Evolutionary conservation across 2,113 vertebrate species (phyloP).

Genomic region (Conger conger): DNA sequence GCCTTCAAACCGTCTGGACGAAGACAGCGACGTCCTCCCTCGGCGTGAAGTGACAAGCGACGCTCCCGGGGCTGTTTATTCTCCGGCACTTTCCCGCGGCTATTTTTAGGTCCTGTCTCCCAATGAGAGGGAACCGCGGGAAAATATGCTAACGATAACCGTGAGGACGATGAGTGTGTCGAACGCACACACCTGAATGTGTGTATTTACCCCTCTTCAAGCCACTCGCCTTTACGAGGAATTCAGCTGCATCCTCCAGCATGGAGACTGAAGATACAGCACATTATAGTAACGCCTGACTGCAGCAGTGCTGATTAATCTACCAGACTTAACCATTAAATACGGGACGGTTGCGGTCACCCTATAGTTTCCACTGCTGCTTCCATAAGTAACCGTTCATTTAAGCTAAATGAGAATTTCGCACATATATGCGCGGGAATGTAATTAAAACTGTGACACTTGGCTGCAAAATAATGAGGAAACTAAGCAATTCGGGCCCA

Average conservation of each 20-base stretch:
- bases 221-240: not conserved
- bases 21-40: not conserved
- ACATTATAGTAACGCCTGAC: not conserved
- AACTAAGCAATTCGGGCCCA: not conserved
- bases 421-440: not conserved
- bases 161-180: too few species aligned
- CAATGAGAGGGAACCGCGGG: not conserved
- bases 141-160: not conserved
- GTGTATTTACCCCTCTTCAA: not conserved
- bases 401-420: not conserved
- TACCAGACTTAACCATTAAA: not conserved
- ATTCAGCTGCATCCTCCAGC: not conserved
- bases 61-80: not conserved
- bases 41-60: not conserved
- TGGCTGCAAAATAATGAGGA: not conserved
- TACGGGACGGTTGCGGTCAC: not conserved
- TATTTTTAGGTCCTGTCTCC: not conserved
- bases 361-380: not conserved
- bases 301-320: not conserved
- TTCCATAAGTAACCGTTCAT: not conserved
- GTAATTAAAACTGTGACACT: not conserved
- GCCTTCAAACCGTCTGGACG: too few species aligned
- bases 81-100: not conserved
- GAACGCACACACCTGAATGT: too few species aligned
- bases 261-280: not conserved